phyloP scores from a whole-genome alignment of 2,797 vertebrate species.

The Phalanger gymnotis region DNA sequence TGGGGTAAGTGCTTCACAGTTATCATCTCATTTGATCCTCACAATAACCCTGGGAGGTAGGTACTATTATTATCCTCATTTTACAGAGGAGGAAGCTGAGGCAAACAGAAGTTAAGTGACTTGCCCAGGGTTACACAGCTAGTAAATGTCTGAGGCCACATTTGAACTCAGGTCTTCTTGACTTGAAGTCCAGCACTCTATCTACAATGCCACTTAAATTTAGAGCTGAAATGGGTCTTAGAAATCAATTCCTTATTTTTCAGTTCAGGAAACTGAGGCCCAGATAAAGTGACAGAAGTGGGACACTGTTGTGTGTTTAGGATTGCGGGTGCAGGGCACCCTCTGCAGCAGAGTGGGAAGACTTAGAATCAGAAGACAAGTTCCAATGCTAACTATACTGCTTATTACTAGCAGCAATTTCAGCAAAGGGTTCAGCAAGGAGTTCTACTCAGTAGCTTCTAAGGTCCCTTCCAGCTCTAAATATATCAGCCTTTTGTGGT shows the following conservation, averaged over 20 bases:
- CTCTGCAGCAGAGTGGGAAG: neutral
- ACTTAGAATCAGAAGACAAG: neutral
- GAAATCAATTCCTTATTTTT: neutral
- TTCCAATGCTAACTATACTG: neutral
- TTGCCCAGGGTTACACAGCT: neutral
- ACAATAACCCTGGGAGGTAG: neutral
- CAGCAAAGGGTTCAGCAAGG: too few species aligned
- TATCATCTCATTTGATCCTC: neutral
- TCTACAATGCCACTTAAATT: neutral
- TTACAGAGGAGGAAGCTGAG: neutral
- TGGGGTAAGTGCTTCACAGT: neutral
- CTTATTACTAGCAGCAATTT: neutral
- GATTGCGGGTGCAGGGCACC: neutral
- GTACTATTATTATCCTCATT: neutral
- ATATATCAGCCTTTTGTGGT: neutral
- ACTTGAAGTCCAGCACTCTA: neutral
- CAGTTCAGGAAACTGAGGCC: neutral
- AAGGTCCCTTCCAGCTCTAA: neutral
- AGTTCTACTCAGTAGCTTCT: neutral
- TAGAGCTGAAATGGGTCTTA: neutral
- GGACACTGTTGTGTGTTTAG: neutral
- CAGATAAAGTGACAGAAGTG: neutral
- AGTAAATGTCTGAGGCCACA: neutral
- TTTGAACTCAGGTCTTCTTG: neutral
- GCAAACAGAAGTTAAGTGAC: neutral